Base-by-base conservation (phyloP, 2,113 vertebrate species). In the Cynopterus brachyotis region DNA sequence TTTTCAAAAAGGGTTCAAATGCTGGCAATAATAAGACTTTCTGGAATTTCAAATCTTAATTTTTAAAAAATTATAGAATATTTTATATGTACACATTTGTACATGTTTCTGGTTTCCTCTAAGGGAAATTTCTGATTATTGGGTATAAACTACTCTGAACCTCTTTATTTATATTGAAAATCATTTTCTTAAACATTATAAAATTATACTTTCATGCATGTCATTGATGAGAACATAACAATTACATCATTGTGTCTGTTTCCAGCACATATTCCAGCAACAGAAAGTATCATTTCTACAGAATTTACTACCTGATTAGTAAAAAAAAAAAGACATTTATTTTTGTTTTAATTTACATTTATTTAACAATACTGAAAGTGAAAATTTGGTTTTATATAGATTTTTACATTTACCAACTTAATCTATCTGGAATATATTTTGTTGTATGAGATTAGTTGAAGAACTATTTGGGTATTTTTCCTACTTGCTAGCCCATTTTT, bases 321-420 rank as follows among this genome's bases (percentile, higher is more conserved):
- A 55, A 94, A 88, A 84, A 45, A 94, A 87, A 92, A 83, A 40
- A 47, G 6, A 20, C 17, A 30, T 87, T 66, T n/a, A 4, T 72
- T 85, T 94, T 93, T 86, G 20, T 50, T 94, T 89, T 37, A 79
- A 59, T 55, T 91, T 75, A 50, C 17, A 89, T 59, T 59, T 66
- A 69, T 57, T 66, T 93, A 88, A 69, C 59, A 72, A 15, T 76
- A 16, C 40, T 85, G 6, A 84, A 60, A 53, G 0, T 66, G 26
- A 76, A 32, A 9, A 50, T 60, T 22, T 67, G 12, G 11, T 50
- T 75, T 93, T 89, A 53, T 59, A 28, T 67, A 28, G 32, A 82
- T 37, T 50, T 96, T 95, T 78, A 85, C 20, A 86, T 69, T 92
- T 96, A 82, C 40, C 24, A 89, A 42, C 28, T 93, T 95, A 60